These are phyloP conservation scores for Trichopoda pennipes DNA, from an alignment of 2,888 invertebrate genomes.

Conservation along the genomic window DNA sequence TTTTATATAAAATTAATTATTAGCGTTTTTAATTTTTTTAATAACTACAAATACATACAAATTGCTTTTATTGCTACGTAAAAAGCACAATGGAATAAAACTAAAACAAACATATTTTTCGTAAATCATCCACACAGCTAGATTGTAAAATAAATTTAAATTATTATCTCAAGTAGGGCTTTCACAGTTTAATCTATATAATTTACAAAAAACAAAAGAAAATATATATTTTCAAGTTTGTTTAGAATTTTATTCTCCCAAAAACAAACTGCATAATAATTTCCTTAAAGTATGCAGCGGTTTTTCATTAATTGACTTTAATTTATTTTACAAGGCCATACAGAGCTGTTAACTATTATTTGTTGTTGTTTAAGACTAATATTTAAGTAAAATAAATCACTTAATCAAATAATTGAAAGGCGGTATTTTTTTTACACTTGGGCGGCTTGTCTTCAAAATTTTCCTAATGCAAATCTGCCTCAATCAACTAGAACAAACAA, in stretches of 20 bases:
- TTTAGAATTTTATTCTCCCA: background rate
- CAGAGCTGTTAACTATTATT: background rate
- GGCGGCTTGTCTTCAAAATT: too few species aligned
- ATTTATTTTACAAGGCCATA: too few species aligned
- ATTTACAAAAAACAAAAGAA: too few species aligned
- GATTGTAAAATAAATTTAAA: conserved; percentile 27
- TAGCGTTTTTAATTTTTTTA: conserved; percentile 5
- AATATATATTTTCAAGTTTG: background rate
- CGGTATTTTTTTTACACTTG: too few species aligned
- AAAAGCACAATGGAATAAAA: conserved; percentile 1
- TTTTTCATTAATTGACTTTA: background rate
- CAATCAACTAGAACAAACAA: too few species aligned
- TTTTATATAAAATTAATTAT: conserved; percentile 76
- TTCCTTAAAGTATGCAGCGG: background rate
- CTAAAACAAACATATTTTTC: conserved; percentile 7
- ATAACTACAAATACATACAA: conserved; percentile 32
- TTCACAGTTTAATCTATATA: background rate
- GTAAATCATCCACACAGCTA: conserved; percentile 5
- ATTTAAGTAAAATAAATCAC: too few species aligned
- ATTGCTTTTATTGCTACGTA: background rate
- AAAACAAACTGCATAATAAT: background rate
- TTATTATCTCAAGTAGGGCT: background rate
- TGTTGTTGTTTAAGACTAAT: too few species aligned
- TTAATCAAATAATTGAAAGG: too few species aligned
- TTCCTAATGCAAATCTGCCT: too few species aligned